phyloP scores from a whole-genome alignment of 2,888 invertebrate genomes.

The Xestia sexstrigata region DNA sequence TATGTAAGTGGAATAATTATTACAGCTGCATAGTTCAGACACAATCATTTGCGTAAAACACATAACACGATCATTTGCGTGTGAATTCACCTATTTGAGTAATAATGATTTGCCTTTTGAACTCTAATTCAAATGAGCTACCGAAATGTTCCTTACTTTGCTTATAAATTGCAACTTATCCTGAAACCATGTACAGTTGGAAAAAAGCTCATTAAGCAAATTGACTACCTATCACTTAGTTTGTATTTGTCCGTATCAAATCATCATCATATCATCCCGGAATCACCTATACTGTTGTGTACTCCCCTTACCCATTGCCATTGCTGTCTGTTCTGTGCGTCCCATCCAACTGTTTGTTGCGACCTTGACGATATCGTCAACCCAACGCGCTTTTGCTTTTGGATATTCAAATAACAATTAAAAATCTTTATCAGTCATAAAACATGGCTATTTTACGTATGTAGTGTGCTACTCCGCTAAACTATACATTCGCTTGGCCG shows the following conservation, averaged over 20 bases:
- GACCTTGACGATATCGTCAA: background rate
- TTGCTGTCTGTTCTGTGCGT: background rate
- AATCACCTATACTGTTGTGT: background rate
- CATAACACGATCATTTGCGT: slow-evolving; percentile 3
- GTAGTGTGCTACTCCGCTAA: background rate
- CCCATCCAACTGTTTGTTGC: background rate
- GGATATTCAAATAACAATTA: background rate
- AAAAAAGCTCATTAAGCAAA: background rate
- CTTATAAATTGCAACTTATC: background rate
- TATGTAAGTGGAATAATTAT: slow-evolving; percentile 46
- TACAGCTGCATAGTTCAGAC: slow-evolving; percentile 26
- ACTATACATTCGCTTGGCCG: background rate
- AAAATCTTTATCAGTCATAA: background rate
- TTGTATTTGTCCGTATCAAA: background rate
- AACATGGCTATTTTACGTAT: background rate
- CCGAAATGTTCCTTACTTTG: background rate
- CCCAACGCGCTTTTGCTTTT: background rate
- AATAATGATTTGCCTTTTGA: background rate
- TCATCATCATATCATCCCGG: background rate
- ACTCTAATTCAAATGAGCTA: background rate
- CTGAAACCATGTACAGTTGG: background rate
- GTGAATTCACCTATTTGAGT: background rate
- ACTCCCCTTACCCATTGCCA: background rate
- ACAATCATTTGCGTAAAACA: slow-evolving; percentile 18
- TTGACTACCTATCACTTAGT: background rate